A percentile compares a stretch with the other conserved stretches of the same genome.
These are phyloP conservation scores for Pteruthius melanotis DNA, from an alignment of 2,113 vertebrate genomes.

Conservation along the genomic window DNA sequence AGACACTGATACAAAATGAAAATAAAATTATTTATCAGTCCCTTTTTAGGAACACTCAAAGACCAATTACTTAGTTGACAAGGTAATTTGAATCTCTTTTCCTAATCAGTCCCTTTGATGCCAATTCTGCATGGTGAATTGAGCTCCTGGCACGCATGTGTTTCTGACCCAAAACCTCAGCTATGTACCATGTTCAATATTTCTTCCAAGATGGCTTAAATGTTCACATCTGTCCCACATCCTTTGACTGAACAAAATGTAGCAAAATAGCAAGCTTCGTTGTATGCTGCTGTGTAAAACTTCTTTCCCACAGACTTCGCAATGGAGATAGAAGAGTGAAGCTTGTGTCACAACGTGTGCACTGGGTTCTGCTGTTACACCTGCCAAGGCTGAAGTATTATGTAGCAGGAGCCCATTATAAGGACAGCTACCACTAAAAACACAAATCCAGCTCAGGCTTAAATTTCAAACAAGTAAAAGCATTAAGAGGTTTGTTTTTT, in stretches of 20 bases:
- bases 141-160: not conserved
- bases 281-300: not conserved
- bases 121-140: not conserved
- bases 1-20: constrained; percentile 73
- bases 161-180: constrained; percentile 16
- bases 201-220: constrained; percentile 26
- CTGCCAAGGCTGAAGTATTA: not conserved
- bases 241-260: not conserved
- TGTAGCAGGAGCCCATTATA: not conserved
- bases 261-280: constrained; percentile 18
- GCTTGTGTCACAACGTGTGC: not conserved
- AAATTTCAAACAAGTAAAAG: not conserved
- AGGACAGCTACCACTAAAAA: not conserved
- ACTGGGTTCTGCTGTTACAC: not conserved
- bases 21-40: constrained; percentile 71
- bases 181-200: not conserved
- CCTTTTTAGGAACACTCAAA: constrained; percentile 55
- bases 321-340: not conserved
- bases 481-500: not conserved
- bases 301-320: not conserved
- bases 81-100: constrained; percentile 53
- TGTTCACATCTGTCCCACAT: constrained; percentile 22
- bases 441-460: not conserved
- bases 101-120: constrained; percentile 35
- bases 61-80: constrained; percentile 50